These are phyloP conservation scores for Natrix natrix DNA, from an alignment of 2,797 vertebrate species.

Conservation along the genomic window DNA sequence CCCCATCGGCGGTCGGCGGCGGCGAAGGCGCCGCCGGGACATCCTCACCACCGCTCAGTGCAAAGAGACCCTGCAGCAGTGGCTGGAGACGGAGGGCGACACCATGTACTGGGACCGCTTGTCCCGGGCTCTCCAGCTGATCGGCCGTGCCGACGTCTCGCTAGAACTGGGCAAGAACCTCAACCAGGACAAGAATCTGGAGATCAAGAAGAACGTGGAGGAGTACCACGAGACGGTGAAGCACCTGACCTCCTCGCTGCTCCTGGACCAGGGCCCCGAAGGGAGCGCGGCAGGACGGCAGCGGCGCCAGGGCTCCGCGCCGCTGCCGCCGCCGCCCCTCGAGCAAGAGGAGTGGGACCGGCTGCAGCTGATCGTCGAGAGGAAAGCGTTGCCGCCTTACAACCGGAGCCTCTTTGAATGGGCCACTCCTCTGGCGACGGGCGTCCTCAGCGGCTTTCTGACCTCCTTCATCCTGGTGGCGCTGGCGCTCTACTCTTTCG, in stretches of 20 bases:
- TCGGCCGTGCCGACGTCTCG: conserved; percentile 82
- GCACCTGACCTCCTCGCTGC: conserved; percentile 49
- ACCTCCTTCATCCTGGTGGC: neutral
- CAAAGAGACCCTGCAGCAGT: conserved; percentile 68
- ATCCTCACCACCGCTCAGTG: conserved; percentile 53
- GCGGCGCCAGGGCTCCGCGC: neutral
- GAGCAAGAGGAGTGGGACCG: conserved; percentile 51
- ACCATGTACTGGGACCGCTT: conserved; percentile 80
- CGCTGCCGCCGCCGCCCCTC: rapidly evolving
- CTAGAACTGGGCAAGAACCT: conserved; percentile 86
- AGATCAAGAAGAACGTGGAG: conserved; percentile 74
- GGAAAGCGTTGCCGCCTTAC: conserved; percentile 62
- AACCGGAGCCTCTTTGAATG: conserved; percentile 65
- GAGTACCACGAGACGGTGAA: conserved; percentile 65
- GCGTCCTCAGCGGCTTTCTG: conserved; percentile 73
- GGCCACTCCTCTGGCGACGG: conserved; percentile 69
- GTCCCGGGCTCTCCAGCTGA: conserved; percentile 71
- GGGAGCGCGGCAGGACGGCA: neutral
- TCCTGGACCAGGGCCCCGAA: conserved; percentile 17
- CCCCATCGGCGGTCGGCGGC: neutral
- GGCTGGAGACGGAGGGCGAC: conserved; percentile 71
- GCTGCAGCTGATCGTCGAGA: conserved; percentile 75
- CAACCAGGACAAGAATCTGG: conserved; percentile 83
- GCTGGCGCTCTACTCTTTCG: rapidly evolving
- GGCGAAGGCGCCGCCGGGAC: rapidly evolving